These are phyloP conservation scores for Saccopteryx leptura DNA, from an alignment of 2,113 vertebrate species.

Conservation along the genomic window DNA sequence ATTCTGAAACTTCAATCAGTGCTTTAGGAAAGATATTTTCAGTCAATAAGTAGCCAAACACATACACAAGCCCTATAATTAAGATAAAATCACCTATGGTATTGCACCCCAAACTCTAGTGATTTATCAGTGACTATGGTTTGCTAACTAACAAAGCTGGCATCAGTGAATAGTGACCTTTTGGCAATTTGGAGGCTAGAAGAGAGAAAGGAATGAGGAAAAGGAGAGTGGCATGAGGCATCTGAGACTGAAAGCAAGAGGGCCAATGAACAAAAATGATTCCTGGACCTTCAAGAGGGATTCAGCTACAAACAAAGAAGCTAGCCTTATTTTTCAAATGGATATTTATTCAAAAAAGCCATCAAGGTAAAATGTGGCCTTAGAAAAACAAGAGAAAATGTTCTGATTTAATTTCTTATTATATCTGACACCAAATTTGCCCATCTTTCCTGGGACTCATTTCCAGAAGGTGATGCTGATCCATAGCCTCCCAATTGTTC, in stretches of 20 bases:
- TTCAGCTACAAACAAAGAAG: constrained; percentile 51
- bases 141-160: constrained; percentile 26
- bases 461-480: not conserved
- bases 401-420: constrained; percentile 58
- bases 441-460: not conserved
- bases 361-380: constrained; percentile 58
- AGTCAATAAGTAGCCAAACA: constrained; percentile 56
- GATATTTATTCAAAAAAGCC: constrained; percentile 69
- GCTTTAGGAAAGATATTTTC: constrained; percentile 14
- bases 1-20: constrained; percentile 66
- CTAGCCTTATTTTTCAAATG: constrained; percentile 67
- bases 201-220: not conserved
- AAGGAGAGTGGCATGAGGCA: not conserved
- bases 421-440: constrained; percentile 39
- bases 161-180: not conserved
- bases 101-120: not conserved
- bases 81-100: constrained; percentile 45
- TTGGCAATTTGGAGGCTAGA: not conserved
- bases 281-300: constrained; percentile 65
- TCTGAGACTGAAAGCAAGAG: constrained; percentile 41
- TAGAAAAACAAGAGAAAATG: constrained; percentile 44
- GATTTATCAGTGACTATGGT: not conserved
- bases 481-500: not conserved
- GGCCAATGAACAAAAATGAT: constrained; percentile 10
- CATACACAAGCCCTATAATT: not conserved